Evolutionary conservation across 2,888 invertebrate species (phyloP), one percentile per base, ranked within the genome.

Genomic region (Clusia tigrina): DNA sequence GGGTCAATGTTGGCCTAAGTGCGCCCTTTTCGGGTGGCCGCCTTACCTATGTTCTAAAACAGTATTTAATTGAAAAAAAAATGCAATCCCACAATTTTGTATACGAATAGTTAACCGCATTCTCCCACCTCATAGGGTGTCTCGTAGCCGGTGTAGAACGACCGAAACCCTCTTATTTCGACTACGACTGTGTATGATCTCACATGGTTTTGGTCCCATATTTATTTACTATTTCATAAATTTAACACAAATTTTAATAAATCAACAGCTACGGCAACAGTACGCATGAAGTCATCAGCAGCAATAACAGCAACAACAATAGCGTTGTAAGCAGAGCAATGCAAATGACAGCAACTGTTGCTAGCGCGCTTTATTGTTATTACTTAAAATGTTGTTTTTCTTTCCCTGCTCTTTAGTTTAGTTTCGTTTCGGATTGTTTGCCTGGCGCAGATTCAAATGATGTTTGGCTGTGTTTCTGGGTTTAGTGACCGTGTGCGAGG

Each of bases 281-380:
- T 52, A 17, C 6, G 20, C 20, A 58, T 58, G 58, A 58, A 58
- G 58, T 58, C 58, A 58, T 58, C 52, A 53, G 32, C 17, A n/a
- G n/a, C n/a, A n/a, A n/a, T n/a, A n/a, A n/a, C 32, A 26, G 15
- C 24, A 46, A 42, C 9, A n/a, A 15, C 42, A 42, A 42, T 9
- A n/a, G n/a, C n/a, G n/a, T n/a, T n/a, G n/a, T n/a, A n/a, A n/a
- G n/a, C n/a, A 55, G 17, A 32, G 15, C 6, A 37, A 32, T 23
- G 22, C 42, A 56, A 56, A 42, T 38, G 42, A 42, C 42, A 42
- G 22, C 56, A 56, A 56, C 42, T 55, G 55, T 55, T 42, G 56
- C 32, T 32, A 32, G 32, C 5, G 6, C 12, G 5, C 12, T 32
- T 32, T 32, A 32, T 32, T 32, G 32, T 32, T 32, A 12, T 12